Base-by-base conservation (phyloP, 2,888 invertebrate genomes). In the Lapara coniferarum region DNA sequence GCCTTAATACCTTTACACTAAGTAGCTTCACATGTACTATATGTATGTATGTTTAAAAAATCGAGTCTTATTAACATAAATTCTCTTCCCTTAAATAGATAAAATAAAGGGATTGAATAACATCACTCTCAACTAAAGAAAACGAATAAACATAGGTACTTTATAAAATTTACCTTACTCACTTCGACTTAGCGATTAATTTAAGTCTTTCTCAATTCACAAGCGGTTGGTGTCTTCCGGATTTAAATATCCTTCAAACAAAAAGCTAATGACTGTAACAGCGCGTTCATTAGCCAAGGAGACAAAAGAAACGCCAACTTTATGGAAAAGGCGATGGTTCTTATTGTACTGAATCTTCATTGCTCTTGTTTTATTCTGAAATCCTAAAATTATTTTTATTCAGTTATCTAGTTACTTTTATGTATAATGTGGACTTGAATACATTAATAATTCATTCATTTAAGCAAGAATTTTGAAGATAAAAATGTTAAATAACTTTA, bases 241-340 rank as follows among this genome's bases (percentile, higher is more conserved):
- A 63, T 63, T 63, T 63, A 49, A 63, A 63, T 63, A 49, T 63
- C 46, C 19, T 16, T 19, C 19, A 12, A 49, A 63, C 49, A 63
- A 63, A 63, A 63, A 63, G 63, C 63, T 63, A 63, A 63, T 49
- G 49, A 63, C 63, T 63, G 63, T 46, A 63, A 59, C 37, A 37
- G 59, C 46, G 46, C 63, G 19, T 63, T 63, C 49, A 63, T 63
- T 63, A 63, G 46, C 19, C 16, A 63, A 13, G 44, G 10, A 12
- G 63, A 63, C 63, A 63, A 63, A 63, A 19, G 63, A 49, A 63
- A 44, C 63, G 19, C 12, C 63, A 63, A 63, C 19, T 13, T 19
- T 25, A 19, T 63, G 7, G 19, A 63, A 59, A 59, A 49, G 49
- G 13, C 49, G 10, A 46, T 37, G 16, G 59, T 46, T 49, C 49